A percentile compares a stretch with the other conserved stretches of the same genome.
Conservation (phyloP, 1,140 invertebrate species). For the Tachypleus tridentatus region DNA sequence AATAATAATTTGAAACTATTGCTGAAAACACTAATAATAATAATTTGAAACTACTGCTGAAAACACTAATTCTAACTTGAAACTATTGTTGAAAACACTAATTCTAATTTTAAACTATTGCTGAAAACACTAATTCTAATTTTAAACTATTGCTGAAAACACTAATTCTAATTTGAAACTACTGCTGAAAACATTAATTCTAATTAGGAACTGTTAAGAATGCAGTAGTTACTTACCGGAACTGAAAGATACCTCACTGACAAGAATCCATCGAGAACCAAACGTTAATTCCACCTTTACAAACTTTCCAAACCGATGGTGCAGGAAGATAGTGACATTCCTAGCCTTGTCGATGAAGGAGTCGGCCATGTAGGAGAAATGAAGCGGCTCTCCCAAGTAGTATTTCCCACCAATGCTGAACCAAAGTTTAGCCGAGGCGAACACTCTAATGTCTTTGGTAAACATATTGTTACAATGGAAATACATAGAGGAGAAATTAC, state of each 20-base stretch:
- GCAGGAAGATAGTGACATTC: constrained; percentile 68
- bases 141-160: no score
- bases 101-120: no score
- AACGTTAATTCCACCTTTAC: constrained; percentile 64
- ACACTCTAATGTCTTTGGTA: constrained; percentile 52
- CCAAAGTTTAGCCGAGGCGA: constrained; percentile 58
- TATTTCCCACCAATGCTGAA: constrained; percentile 67
- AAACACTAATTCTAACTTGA: no score
- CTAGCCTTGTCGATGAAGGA: constrained; percentile 65
- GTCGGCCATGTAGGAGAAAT: constrained; percentile 61
- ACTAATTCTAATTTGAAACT: no score
- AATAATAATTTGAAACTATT: no score
- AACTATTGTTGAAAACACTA: no score
- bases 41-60: no score
- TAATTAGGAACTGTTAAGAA: no score
- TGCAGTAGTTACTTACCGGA: constrained; percentile 43
- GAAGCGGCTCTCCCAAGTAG: constrained; percentile 30
- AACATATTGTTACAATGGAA: constrained; percentile 64
- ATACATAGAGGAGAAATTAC: constrained; percentile 72
- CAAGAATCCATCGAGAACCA: constrained; percentile 71
- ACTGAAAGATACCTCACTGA: constrained; percentile 72
- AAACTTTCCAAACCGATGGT: constrained; percentile 65
- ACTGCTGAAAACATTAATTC: no score
- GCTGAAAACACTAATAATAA: no score
- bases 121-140: no score